These are phyloP conservation scores for Achroia grisella DNA, from an alignment of 1,140 invertebrate species.

Conservation along the genomic window DNA sequence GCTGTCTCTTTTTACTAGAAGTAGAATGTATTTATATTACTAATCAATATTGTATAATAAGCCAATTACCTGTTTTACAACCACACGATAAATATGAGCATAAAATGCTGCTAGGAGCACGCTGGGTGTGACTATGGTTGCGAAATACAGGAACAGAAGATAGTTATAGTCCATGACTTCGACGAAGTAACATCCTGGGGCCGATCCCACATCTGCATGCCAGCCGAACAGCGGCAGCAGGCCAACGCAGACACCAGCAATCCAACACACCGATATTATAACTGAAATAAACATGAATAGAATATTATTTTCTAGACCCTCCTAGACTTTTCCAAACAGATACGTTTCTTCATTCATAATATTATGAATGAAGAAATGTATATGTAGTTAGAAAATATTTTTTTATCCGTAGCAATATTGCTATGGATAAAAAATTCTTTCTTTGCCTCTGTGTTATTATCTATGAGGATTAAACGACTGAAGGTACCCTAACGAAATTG, in stretches of 20 bases:
- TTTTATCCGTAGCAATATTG: no score
- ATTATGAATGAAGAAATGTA: no score
- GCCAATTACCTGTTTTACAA: conserved; percentile 90
- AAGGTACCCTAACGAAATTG: no score
- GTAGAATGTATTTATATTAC: no score
- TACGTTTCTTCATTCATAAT: no score
- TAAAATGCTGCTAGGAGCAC: conserved; percentile 89
- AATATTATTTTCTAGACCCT: neutral
- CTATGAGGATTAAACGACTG: no score
- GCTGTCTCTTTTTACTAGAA: no score
- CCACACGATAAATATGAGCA: conserved; percentile 89
- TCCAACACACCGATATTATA: conserved; percentile 90
- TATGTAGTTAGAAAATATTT: no score
- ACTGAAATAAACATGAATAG: conserved; percentile 77
- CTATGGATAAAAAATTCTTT: no score
- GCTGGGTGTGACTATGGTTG: conserved; percentile 90
- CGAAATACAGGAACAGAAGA: conserved; percentile 90
- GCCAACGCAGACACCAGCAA: conserved; percentile 85
- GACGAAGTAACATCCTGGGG: conserved; percentile 83
- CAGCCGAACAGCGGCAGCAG: conserved; percentile 91
- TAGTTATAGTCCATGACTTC: conserved; percentile 92
- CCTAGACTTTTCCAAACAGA: no score
- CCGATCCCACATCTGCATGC: conserved; percentile 77
- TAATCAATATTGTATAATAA: no score
- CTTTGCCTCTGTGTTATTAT: no score